A percentile compares a stretch with the other conserved stretches of the same genome.
Conservation (phyloP, 1,140 invertebrate species). For the Drosophila lacertosa region DNA sequence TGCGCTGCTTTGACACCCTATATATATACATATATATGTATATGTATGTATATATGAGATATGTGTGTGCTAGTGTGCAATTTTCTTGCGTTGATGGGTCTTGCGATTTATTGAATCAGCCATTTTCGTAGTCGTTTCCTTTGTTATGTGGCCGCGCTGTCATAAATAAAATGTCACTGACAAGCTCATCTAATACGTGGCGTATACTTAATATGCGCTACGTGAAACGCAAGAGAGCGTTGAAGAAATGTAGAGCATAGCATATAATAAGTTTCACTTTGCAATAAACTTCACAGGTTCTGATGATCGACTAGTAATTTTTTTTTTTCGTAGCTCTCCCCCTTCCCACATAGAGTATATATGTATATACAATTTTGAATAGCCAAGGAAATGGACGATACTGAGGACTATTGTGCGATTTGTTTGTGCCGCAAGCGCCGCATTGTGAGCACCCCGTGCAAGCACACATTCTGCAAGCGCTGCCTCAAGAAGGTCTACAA, state of each 20-base stretch:
- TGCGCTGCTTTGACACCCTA: neutral
- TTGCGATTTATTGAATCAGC: slow-evolving; percentile 44
- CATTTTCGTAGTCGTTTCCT: slow-evolving; percentile 21
- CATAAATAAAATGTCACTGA: slow-evolving; percentile 54
- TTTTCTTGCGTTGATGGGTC: slow-evolving; percentile 25
- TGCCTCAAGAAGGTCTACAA: slow-evolving; percentile 51
- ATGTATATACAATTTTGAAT: neutral
- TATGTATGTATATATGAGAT: too few relatives aligned
- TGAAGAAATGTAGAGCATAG: neutral
- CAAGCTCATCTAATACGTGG: slow-evolving; percentile 43
- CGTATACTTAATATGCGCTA: slow-evolving; percentile 11
- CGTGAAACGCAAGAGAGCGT: neutral
- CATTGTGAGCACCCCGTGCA: slow-evolving; percentile 42
- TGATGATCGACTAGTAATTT: slow-evolving; percentile 1
- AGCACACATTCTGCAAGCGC: slow-evolving; percentile 51
- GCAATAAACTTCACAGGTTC: slow-evolving; percentile 21
- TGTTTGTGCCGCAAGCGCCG: slow-evolving; percentile 42
- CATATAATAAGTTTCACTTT: slow-evolving; percentile 13
- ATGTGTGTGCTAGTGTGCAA: slow-evolving; percentile 1
- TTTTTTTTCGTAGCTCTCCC: slow-evolving; percentile 11
- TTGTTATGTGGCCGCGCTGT: slow-evolving; percentile 8
- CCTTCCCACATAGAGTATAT: neutral
- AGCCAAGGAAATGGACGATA: slow-evolving; percentile 11
- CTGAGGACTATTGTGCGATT: slow-evolving; percentile 38
- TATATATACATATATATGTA: too few relatives aligned